Evolutionary conservation across 2,797 vertebrate genomes (phyloP).

Genomic region (Melanitta fusca): DNA sequence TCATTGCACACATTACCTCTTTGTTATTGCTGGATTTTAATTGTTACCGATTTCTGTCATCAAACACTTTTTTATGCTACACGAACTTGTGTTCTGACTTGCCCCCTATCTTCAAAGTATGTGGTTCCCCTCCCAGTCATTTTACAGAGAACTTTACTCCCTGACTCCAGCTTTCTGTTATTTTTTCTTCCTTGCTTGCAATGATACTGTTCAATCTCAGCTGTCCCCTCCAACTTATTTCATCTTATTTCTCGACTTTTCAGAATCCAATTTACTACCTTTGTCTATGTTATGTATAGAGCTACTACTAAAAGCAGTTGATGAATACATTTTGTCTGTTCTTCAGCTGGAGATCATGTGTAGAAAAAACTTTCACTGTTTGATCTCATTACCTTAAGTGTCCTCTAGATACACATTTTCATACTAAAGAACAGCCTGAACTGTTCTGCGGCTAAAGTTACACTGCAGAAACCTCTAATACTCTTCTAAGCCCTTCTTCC

Average conservation of each 20-base stretch:
- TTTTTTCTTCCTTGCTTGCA: neutral
- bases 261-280: neutral
- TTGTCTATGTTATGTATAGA: neutral
- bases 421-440: neutral
- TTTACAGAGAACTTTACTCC: neutral
- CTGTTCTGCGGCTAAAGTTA: neutral
- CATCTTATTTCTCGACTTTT: neutral
- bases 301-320: neutral
- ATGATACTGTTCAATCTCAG: fast-evolving
- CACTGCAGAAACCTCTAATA: neutral
- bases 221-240: neutral
- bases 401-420: neutral
- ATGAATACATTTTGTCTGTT: neutral
- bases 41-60: neutral
- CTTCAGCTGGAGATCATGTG: neutral
- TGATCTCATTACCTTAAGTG: neutral
- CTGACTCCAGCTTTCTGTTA: neutral
- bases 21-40: neutral
- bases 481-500: neutral
- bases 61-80: neutral
- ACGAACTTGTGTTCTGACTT: neutral
- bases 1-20: neutral
- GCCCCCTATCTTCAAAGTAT: neutral
- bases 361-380: neutral
- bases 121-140: neutral